phyloP scores from a whole-genome alignment of 2,797 vertebrate genomes.

The Phyllotis vaccarum region DNA sequence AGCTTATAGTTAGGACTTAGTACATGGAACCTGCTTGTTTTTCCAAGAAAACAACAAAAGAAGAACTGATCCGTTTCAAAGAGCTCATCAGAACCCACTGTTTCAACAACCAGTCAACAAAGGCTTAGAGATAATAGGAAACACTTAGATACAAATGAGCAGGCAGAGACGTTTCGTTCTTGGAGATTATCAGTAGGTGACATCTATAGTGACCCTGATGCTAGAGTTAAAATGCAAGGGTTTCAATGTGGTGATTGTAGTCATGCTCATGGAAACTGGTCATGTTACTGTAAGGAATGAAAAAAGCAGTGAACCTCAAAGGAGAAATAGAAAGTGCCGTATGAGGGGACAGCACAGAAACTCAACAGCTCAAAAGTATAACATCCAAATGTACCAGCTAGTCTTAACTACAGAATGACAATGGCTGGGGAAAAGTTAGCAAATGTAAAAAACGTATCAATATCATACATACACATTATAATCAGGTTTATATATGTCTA shows the following conservation, averaged over 20 bases:
- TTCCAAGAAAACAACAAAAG: neutral
- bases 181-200: neutral
- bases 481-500: too few species aligned
- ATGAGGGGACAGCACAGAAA: neutral
- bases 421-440: neutral
- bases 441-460: neutral
- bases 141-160: constrained; percentile 6
- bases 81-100: neutral
- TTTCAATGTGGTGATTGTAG: neutral
- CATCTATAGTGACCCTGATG: neutral
- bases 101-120: neutral
- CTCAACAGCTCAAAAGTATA: neutral
- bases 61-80: neutral
- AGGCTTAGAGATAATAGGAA: neutral
- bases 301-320: neutral
- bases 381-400: neutral
- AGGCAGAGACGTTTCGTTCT: neutral
- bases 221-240: neutral
- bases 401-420: neutral
- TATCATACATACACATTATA: neutral
- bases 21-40: neutral
- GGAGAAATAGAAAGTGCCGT: neutral
- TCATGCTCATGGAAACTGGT: neutral
- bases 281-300: neutral
- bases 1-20: neutral